A percentile compares a stretch with the other conserved stretches of the same genome.
These are phyloP conservation scores for Tamandua tetradactyla DNA, from an alignment of 2,797 vertebrate species.

Conservation along the genomic window DNA sequence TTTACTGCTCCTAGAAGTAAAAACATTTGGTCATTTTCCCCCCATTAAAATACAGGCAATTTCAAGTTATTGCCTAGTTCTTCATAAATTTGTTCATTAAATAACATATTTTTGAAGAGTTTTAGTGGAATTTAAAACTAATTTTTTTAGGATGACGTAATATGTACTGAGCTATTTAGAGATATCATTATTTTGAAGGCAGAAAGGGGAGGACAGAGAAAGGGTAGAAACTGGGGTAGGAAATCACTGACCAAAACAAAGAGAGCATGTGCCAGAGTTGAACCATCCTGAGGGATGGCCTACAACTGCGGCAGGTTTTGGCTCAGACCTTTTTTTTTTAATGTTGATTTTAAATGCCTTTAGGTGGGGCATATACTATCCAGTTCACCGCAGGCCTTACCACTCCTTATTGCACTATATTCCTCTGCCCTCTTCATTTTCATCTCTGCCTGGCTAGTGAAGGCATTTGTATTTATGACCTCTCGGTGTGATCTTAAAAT, in stretches of 20 bases:
- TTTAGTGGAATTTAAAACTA: slow-evolving; percentile 15
- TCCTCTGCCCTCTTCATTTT: background rate
- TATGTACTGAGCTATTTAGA: background rate
- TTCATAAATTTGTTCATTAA: slow-evolving; percentile 16
- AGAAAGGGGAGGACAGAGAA: background rate
- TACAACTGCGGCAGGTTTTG: background rate
- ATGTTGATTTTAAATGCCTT: background rate
- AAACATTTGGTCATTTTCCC: background rate
- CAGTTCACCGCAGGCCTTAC: slow-evolving; percentile 1
- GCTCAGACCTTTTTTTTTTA: background rate
- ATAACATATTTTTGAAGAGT: background rate
- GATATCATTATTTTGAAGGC: slow-evolving; percentile 6
- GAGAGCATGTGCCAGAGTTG: background rate
- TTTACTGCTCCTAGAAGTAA: background rate
- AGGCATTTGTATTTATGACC: background rate
- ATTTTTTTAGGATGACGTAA: background rate
- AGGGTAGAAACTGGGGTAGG: background rate
- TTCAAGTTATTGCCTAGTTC: background rate
- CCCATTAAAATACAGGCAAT: background rate
- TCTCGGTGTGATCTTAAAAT: slow-evolving; percentile 6
- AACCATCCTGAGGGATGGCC: background rate
- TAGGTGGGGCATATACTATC: background rate
- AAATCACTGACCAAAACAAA: background rate
- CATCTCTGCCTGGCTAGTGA: background rate
- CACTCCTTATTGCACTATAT: background rate